A percentile compares a stretch with the other conserved stretches of the same genome.
Conservation (phyloP, 2,888 invertebrate genomes). For the Hedychridium roseum region DNA sequence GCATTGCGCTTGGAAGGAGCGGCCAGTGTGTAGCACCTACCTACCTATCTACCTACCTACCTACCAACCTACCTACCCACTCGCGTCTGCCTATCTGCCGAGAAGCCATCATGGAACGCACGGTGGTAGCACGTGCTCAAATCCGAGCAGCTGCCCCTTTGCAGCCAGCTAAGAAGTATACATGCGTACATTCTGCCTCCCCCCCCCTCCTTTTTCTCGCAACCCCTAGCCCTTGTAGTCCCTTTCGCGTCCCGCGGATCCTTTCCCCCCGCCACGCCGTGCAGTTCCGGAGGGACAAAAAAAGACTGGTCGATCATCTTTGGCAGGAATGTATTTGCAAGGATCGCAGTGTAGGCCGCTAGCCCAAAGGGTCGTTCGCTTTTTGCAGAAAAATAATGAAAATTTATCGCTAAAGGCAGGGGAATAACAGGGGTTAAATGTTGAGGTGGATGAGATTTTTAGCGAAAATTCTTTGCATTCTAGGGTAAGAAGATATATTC, state of each 20-base stretch:
- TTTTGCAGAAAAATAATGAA: no score
- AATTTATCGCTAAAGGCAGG: no score
- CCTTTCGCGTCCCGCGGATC: constrained; percentile 22
- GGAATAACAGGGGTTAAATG: no score
- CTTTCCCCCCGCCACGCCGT: constrained; percentile 27
- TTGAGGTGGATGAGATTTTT: no score
- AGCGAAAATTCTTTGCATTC: no score
- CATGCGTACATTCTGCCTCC: constrained; percentile 43
- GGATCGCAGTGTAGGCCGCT: no score
- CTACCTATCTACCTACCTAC: constrained; percentile 30
- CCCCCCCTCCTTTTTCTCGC: constrained; percentile 30
- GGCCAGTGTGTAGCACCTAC: constrained; percentile 17
- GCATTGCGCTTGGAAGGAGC: no score
- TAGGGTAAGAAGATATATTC: no score
- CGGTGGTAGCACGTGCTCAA: constrained; percentile 60
- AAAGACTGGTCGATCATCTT: no score
- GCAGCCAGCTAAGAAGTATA: constrained; percentile 51
- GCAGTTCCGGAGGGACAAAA: constrained; percentile 18
- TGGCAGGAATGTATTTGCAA: no score
- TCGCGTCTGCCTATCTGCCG: constrained; percentile 14
- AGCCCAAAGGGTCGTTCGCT: no score
- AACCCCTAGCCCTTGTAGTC: background rate
- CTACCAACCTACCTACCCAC: constrained; percentile 27
- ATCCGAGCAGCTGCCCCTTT: constrained; percentile 58
- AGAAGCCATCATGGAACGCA: no score